A percentile compares a stretch with the other conserved stretches of the same genome.
Conservation (phyloP, 2,888 invertebrate species). For the Ophion slaviceki region DNA sequence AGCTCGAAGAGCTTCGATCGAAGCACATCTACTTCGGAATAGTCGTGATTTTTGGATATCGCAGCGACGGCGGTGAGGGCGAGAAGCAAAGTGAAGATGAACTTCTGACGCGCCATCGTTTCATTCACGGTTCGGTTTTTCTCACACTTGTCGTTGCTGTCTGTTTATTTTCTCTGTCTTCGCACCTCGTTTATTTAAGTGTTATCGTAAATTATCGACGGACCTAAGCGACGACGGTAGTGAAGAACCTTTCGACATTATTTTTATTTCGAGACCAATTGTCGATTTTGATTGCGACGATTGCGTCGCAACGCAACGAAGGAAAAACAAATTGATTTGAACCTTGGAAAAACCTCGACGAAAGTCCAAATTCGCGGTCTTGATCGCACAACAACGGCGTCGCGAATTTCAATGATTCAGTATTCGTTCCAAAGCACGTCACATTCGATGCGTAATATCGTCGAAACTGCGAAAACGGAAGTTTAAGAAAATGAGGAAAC, state of each 20-base stretch:
- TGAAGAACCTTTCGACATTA: neutral
- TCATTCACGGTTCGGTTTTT: constrained; percentile 15
- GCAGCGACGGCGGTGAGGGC: constrained; percentile 42
- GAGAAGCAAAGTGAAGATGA: constrained; percentile 59
- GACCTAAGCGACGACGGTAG: neutral
- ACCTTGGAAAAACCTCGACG: constrained; percentile 22
- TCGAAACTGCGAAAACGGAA: neutral
- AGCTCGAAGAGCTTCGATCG: constrained; percentile 86
- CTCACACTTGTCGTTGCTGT: neutral
- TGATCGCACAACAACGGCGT: neutral
- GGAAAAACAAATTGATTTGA: neutral
- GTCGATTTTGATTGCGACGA: neutral
- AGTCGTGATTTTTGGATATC: constrained; percentile 63
- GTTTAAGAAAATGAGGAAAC: constrained; percentile 4
- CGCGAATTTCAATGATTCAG: constrained; percentile 19
- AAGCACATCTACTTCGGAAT: constrained; percentile 85
- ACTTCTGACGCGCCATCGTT: constrained; percentile 32
- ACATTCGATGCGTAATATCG: constrained; percentile 8
- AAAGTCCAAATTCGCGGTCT: constrained; percentile 31
- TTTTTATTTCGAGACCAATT: neutral
- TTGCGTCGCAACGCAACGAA: constrained; percentile 6
- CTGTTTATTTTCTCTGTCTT: neutral
- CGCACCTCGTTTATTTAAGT: neutral
- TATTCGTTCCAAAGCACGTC: neutral
- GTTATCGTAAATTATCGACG: neutral